phyloP scores from a whole-genome alignment of 1,140 invertebrate genomes.

The Sitophilus oryzae region DNA sequence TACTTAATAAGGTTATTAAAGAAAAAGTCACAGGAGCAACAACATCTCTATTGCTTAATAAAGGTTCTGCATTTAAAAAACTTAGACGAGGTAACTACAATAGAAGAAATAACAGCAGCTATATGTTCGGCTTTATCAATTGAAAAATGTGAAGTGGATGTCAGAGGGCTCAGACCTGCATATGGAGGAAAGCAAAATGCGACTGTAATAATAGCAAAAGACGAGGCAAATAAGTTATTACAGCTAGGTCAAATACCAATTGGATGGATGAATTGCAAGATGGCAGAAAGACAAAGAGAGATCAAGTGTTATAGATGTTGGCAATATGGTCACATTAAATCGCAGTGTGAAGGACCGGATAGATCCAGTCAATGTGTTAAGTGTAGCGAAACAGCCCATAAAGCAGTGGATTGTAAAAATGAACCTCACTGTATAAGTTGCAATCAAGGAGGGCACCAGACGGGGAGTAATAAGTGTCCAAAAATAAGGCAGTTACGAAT shows the following conservation, averaged over 20 bases:
- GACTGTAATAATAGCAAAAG: neutral
- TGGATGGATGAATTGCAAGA: neutral
- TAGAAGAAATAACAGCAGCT: neutral
- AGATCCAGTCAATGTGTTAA: constrained; percentile 2
- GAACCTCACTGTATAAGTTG: neutral
- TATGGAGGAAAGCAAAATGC: neutral
- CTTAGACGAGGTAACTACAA: neutral
- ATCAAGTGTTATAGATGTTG: constrained; percentile 12
- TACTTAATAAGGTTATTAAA: neutral
- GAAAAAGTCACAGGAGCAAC: neutral
- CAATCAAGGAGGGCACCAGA: constrained; percentile 7
- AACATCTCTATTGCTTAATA: neutral
- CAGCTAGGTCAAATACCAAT: neutral
- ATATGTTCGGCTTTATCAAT: neutral
- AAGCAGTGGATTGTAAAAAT: neutral
- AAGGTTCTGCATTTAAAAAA: neutral
- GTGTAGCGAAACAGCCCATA: constrained; percentile 9
- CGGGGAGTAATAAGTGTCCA: no score
- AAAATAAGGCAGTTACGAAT: no score
- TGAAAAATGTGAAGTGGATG: neutral
- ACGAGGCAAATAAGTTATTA: constrained; percentile 3
- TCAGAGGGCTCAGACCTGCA: constrained; percentile 4
- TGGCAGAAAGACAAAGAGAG: constrained; percentile 1
- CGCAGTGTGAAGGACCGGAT: constrained; percentile 5
- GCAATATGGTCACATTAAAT: constrained; percentile 8